Base-by-base conservation (phyloP, 1,140 invertebrate species). In the Panagrolaimus sp. region DNA sequence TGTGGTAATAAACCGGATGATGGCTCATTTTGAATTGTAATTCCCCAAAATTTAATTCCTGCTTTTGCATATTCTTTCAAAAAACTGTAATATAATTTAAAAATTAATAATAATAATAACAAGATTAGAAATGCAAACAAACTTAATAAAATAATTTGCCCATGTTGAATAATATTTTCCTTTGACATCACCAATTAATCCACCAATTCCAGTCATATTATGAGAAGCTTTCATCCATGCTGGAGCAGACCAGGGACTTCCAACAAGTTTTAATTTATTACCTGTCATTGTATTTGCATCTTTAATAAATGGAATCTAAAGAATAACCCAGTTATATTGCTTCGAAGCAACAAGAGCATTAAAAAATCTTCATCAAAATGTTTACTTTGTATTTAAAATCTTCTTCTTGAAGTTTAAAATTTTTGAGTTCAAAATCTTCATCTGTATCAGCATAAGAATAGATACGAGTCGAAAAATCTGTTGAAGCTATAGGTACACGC, bases 201-300 rank as follows among this genome's bases (percentile, higher is more conserved):
- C 71, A 1, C 88, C 88, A 23, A 81, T 76, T 14, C 87, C 87
- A 66, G 83, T 85, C 71, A 76, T 70, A 62, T 82, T 84, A 27
- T 89, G 85, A 75, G 90, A 91, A 0, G 88, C 89, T 84, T 96
- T 96, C 92, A 96, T 96, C 92, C 92, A 96, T 5, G 85, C 83
- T 0, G 93, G 93, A 0, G 92, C 87, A 65, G 89, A 89, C 93
- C 93, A 96, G 0, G 89, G 87, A 9, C 88, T 87, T 0, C 86
- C 87, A 68, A 92, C 83, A 1, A 91, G 82, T 69, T 85, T 73
- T 23, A 57, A 20, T 2, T 57, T 27, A 57, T 57, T 57, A 16
- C 27, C 27, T 5, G 27, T 20, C 3, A 25, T 57, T 27, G 7
- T 2, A 7, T 57, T 57, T 57, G 51, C 51, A 11, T 20, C 11